phyloP scores from a whole-genome alignment of 2,113 vertebrate genomes.

The Cyprinodon brontotheroides region DNA sequence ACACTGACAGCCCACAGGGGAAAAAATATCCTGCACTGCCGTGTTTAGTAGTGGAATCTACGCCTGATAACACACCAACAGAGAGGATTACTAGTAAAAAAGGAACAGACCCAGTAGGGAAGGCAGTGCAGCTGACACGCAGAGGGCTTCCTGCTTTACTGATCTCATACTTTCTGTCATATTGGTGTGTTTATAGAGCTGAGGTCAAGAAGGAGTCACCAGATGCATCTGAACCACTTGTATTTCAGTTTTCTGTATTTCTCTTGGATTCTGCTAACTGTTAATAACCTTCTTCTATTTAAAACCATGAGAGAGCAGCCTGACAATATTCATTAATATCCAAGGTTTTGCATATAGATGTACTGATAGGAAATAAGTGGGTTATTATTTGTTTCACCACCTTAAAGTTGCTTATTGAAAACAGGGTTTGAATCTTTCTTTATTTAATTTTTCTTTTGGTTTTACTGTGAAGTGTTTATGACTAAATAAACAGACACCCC shows the following conservation, averaged over 20 bases:
- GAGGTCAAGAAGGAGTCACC: neutral
- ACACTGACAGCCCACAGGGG: neutral
- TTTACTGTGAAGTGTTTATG: neutral
- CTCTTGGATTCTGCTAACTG: neutral
- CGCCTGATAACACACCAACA: constrained; percentile 11
- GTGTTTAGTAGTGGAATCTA: constrained; percentile 48
- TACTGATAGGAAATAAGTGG: neutral
- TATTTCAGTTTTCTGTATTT: neutral
- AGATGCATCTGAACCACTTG: neutral
- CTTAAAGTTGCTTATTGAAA: neutral
- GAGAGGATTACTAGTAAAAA: constrained; percentile 14
- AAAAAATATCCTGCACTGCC: neutral
- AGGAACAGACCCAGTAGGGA: constrained; percentile 5
- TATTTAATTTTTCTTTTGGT: neutral
- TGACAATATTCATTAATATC: neutral
- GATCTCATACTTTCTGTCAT: neutral
- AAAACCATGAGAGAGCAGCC: neutral
- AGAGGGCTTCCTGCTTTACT: constrained; percentile 15
- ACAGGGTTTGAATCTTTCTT: neutral
- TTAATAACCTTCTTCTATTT: neutral
- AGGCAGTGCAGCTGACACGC: neutral
- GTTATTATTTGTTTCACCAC: neutral
- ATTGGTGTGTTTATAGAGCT: neutral
- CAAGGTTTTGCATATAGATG: neutral
- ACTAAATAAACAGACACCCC: neutral